phyloP scores from a whole-genome alignment of 2,113 vertebrate species.

The Stegastes partitus region DNA sequence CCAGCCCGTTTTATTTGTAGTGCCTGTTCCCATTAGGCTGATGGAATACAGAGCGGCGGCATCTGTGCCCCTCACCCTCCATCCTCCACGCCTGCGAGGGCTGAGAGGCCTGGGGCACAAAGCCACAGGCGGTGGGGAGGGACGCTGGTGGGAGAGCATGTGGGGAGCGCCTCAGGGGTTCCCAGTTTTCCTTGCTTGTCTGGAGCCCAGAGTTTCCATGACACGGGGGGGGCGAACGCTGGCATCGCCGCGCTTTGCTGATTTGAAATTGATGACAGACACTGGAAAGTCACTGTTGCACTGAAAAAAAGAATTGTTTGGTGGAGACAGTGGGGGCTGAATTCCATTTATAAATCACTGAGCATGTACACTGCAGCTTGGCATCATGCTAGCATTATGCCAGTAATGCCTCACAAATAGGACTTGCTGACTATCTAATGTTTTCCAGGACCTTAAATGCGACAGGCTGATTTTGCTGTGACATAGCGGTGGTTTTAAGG shows the following conservation, averaged over 20 bases:
- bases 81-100: slow-evolving; percentile 48
- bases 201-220: slow-evolving; percentile 57
- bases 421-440: slow-evolving; percentile 28
- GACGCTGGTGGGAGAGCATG: slow-evolving; percentile 21
- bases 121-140: slow-evolving; percentile 58
- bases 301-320: slow-evolving; percentile 27
- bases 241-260: slow-evolving; percentile 39
- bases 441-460: not conserved
- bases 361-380: not conserved
- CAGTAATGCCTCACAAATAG: slow-evolving; percentile 19
- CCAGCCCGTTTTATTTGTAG: slow-evolving; percentile 69
- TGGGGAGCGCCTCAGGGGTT: slow-evolving; percentile 52
- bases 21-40: slow-evolving; percentile 73
- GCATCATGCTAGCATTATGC: slow-evolving; percentile 21
- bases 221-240: slow-evolving; percentile 26
- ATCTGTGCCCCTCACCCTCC: slow-evolving; percentile 61
- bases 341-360: slow-evolving; percentile 26
- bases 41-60: slow-evolving; percentile 67
- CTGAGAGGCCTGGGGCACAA: slow-evolving; percentile 59
- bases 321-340: not conserved
- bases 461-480: not conserved
- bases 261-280: slow-evolving; percentile 62
- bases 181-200: slow-evolving; percentile 44
- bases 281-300: slow-evolving; percentile 40
- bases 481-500: not conserved